phyloP scores from a whole-genome alignment of 2,113 vertebrate species.

The Sinocyclocheilus rhinocerous region DNA sequence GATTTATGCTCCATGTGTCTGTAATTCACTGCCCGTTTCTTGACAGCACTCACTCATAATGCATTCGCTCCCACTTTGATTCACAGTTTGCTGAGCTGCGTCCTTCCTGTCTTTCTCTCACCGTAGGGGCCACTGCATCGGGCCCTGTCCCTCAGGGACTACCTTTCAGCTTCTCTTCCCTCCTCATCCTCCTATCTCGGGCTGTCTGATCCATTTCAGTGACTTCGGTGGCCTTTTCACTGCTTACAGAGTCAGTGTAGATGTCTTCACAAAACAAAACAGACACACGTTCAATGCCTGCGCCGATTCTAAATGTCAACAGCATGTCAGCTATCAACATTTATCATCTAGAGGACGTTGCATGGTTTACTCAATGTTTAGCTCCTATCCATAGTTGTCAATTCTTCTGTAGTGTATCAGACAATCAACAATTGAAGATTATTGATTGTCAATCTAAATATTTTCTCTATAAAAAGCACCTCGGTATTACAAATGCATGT shows the following conservation, averaged over 20 bases:
- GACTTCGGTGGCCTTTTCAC: conserved; percentile 41
- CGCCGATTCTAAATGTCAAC: conserved; percentile 26
- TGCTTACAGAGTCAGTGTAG: conserved; percentile 46
- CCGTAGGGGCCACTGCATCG: background rate
- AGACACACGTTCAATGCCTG: conserved; percentile 12
- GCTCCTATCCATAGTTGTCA: background rate
- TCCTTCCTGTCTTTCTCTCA: conserved; percentile 19
- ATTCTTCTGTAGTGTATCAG: background rate
- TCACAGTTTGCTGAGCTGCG: conserved; percentile 19
- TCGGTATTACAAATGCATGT: background rate
- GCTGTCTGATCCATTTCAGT: conserved; percentile 42
- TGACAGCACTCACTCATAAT: background rate
- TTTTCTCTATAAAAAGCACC: background rate
- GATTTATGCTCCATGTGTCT: conserved; percentile 33
- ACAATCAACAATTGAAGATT: background rate
- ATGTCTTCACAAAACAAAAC: conserved; percentile 44
- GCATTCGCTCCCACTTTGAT: background rate
- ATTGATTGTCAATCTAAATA: background rate
- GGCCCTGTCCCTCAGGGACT: conserved; percentile 30
- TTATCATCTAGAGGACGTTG: conserved; percentile 5
- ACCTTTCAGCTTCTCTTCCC: conserved; percentile 37
- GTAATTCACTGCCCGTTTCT: conserved; percentile 7
- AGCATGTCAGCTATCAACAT: conserved; percentile 25
- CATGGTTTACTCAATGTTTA: conserved; percentile 17
- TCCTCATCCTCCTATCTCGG: conserved; percentile 13